phyloP scores from a whole-genome alignment of 2,797 vertebrate genomes.

The Rhinichthys osculus region DNA sequence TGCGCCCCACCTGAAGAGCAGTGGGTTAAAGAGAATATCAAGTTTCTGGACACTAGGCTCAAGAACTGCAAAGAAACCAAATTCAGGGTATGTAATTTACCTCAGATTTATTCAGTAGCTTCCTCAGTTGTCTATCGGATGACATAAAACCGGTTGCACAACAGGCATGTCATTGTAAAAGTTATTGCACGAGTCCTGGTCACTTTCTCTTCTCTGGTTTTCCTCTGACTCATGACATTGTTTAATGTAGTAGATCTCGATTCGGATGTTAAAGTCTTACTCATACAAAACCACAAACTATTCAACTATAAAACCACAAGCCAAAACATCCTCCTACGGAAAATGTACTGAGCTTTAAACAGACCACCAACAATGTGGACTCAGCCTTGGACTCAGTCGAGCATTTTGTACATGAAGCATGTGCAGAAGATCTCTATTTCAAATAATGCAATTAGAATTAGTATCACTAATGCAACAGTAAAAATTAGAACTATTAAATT shows the following conservation, averaged over 20 bases:
- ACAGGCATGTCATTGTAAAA: neutral
- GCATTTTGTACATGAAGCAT: neutral
- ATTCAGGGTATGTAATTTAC: slow-evolving; percentile 32
- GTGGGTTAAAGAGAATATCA: slow-evolving; percentile 44
- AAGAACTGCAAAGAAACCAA: slow-evolving; percentile 10
- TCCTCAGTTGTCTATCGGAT: neutral
- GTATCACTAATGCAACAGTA: neutral
- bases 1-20: slow-evolving; percentile 36
- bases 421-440: neutral
- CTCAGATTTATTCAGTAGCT: neutral
- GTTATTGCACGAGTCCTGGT: neutral
- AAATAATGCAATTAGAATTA: neutral
- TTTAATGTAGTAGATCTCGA: neutral
- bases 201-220: slow-evolving; percentile 1
- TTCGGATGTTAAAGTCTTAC: slow-evolving; percentile 1
- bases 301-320: slow-evolving; percentile 44
- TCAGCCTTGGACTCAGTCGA: neutral
- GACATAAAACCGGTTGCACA: neutral
- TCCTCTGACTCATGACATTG: slow-evolving; percentile 15
- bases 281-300: slow-evolving; percentile 23
- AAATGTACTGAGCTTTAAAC: neutral
- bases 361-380: neutral
- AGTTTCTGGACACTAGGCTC: neutral
- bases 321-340: neutral
- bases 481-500: neutral